These are phyloP conservation scores for Lithobius niger DNA, from an alignment of 1,140 invertebrate genomes.

Conservation along the genomic window DNA sequence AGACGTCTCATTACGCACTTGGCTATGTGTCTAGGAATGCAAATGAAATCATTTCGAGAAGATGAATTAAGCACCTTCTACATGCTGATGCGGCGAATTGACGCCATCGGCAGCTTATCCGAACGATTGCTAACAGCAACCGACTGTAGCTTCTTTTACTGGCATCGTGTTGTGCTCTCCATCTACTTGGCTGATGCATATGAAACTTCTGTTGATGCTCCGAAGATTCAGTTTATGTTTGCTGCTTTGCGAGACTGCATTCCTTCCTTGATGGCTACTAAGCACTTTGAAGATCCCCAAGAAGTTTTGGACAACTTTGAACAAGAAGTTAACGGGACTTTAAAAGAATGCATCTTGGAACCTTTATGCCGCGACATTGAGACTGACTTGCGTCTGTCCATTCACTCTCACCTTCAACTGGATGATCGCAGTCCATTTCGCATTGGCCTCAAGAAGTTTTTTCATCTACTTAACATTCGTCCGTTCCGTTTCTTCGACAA, in stretches of 20 bases:
- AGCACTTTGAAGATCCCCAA: conserved; percentile 27
- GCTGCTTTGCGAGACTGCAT: conserved; percentile 47
- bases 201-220: conserved; percentile 44
- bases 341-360: conserved; percentile 45
- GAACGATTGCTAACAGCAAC: conserved; percentile 42
- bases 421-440: conserved; percentile 63
- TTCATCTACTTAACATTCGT: conserved; percentile 39
- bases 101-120: conserved; percentile 43
- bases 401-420: conserved; percentile 76
- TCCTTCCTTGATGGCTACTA: conserved; percentile 26
- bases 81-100: conserved; percentile 44
- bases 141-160: conserved; percentile 64
- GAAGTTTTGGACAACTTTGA: conserved; percentile 31
- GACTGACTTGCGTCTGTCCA: conserved; percentile 74
- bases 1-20: conserved; percentile 42
- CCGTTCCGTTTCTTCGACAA: conserved; percentile 36
- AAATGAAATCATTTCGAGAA: conserved; percentile 35
- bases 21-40: conserved; percentile 48
- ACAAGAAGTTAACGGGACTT: conserved; percentile 28
- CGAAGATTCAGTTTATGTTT: conserved; percentile 47
- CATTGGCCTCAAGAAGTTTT: conserved; percentile 38
- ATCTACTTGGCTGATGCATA: conserved; percentile 59
- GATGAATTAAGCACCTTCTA: conserved; percentile 26
- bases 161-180: conserved; percentile 60
- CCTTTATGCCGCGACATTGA: conserved; percentile 75